A percentile compares a stretch with the other conserved stretches of the same genome.
These are phyloP conservation scores for Enteromius afrohamiltoni DNA, from an alignment of 2,797 vertebrate species.

Conservation along the genomic window DNA sequence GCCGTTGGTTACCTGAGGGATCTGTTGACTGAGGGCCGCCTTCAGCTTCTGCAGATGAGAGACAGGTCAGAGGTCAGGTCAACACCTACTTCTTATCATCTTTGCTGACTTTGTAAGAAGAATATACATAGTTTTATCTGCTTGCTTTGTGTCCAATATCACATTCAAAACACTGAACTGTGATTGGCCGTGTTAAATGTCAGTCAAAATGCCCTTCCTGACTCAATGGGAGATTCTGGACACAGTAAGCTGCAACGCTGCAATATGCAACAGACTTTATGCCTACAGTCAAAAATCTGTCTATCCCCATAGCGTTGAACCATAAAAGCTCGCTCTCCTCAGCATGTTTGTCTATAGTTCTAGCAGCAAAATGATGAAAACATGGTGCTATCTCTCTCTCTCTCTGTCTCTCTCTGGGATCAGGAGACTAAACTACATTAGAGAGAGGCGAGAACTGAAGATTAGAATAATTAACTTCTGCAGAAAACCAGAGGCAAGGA, in stretches of 20 bases:
- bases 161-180: not conserved
- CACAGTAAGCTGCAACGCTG: not conserved
- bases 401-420: constrained; percentile 51
- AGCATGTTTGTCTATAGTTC: constrained; percentile 26
- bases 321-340: not conserved
- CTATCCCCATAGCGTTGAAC: not conserved
- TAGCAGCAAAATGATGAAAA: constrained; percentile 25
- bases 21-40: constrained; percentile 89
- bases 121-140: not conserved
- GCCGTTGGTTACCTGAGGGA: constrained; percentile 93
- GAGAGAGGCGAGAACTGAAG: constrained; percentile 59
- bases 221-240: not conserved
- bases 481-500: constrained; percentile 56
- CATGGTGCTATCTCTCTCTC: constrained; percentile 25
- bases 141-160: not conserved
- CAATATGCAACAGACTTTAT: not conserved
- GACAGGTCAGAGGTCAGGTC: constrained; percentile 5
- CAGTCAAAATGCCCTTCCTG: not conserved
- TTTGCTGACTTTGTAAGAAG: not conserved
- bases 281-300: constrained; percentile 19
- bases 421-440: constrained; percentile 61
- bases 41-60: constrained; percentile 83
- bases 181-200: not conserved
- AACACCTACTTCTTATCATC: not conserved
- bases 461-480: constrained; percentile 60